phyloP scores from a whole-genome alignment of 2,797 vertebrate genomes.

The Darevskia mixta region DNA sequence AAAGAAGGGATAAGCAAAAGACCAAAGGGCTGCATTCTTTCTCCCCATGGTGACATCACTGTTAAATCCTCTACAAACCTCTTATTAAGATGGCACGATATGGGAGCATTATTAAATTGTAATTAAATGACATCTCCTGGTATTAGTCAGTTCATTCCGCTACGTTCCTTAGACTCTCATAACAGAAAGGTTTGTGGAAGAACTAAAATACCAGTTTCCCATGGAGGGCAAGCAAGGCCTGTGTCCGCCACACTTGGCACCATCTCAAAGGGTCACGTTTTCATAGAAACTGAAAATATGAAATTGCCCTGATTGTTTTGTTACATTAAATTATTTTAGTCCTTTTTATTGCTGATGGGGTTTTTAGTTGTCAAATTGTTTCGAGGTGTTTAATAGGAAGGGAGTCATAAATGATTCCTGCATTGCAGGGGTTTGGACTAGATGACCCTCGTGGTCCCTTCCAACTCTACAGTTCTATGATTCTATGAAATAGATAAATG shows the following conservation, averaged over 20 bases:
- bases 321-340: no score
- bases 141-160: constrained; percentile 33
- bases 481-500: no score
- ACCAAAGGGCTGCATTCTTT: constrained; percentile 69
- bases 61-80: constrained; percentile 64
- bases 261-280: constrained; percentile 67
- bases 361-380: no score
- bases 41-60: constrained; percentile 71
- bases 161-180: constrained; percentile 57
- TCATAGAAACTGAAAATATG: constrained; percentile 34
- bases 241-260: constrained; percentile 36
- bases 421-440: no score
- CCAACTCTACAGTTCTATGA: no score
- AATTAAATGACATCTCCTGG: constrained; percentile 60
- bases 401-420: no score
- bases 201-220: constrained; percentile 55
- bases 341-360: no score
- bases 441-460: no score
- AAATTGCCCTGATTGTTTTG: no score
- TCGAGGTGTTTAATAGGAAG: no score
- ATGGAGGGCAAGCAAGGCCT: constrained; percentile 50
- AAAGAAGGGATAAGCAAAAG: constrained; percentile 52
- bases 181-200: constrained; percentile 62
- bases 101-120: constrained; percentile 73
- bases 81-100: constrained; percentile 67